These are phyloP conservation scores for Aphelinus atriplicis DNA, from an alignment of 1,140 invertebrate species.

Conservation along the genomic window DNA sequence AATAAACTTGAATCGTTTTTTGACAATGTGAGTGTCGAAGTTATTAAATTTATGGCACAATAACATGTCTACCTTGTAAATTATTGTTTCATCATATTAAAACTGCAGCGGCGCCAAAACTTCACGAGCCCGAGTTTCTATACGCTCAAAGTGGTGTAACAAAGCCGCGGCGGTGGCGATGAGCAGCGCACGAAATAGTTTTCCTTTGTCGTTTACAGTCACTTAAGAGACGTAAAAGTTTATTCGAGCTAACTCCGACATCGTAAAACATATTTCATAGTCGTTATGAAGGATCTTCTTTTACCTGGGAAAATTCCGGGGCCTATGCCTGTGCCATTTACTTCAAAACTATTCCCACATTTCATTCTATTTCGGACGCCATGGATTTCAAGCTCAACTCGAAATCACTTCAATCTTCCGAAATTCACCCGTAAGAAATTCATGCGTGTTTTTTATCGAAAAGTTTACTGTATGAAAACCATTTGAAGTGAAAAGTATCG, in stretches of 20 bases:
- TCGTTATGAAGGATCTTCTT: conserved; percentile 18
- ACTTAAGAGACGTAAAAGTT: conserved; percentile 27
- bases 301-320: neutral
- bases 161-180: conserved; percentile 15
- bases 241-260: conserved; percentile 9
- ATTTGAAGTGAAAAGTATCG: too few species aligned
- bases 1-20: too few species aligned
- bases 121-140: conserved; percentile 26
- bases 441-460: too few species aligned
- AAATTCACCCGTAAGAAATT: too few species aligned
- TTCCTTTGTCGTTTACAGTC: conserved; percentile 34
- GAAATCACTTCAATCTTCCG: too few species aligned
- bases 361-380: too few species aligned
- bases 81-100: conserved; percentile 31
- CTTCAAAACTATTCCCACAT: too few species aligned
- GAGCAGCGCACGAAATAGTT: conserved; percentile 33
- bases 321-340: neutral
- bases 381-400: too few species aligned
- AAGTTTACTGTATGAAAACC: too few species aligned
- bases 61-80: conserved; percentile 21
- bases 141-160: conserved; percentile 18
- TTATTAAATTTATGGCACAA: neutral
- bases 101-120: conserved; percentile 28
- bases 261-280: conserved; percentile 13
- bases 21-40: too few species aligned